Conservation (phyloP, 2,888 invertebrate genomes). For the Temnothorax ravouxi region DNA sequence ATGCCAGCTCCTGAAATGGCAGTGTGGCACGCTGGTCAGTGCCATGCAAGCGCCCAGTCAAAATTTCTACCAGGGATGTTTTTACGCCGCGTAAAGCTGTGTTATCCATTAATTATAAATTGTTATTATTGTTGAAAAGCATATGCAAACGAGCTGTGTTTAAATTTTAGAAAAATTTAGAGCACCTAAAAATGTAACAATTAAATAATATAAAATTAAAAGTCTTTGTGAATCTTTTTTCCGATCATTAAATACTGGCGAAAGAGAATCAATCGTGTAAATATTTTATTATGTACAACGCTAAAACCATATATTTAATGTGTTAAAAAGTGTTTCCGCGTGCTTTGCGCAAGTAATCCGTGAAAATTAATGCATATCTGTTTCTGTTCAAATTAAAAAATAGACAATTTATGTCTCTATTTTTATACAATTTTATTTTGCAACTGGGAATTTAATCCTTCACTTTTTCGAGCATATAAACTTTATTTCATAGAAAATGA, state of each 20-base stretch:
- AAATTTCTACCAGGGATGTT: too few species aligned
- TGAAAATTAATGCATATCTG: not conserved
- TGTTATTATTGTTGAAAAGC: not conserved
- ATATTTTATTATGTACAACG: not conserved
- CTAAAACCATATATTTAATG: not conserved
- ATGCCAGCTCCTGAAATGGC: too few species aligned
- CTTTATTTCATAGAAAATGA: constrained; percentile 11
- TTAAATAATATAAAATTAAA: not conserved
- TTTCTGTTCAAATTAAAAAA: not conserved
- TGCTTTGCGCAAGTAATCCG: not conserved
- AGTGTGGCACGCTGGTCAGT: too few species aligned
- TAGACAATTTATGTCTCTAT: not conserved
- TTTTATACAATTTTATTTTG: not conserved
- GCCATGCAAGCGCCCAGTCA: too few species aligned
- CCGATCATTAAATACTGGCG: not conserved
- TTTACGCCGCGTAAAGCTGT: not conserved
- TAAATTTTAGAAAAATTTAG: not conserved
- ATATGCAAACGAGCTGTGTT: not conserved
- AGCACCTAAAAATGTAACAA: not conserved
- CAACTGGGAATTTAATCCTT: not conserved
- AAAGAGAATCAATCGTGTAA: not conserved
- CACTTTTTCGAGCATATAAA: not conserved
- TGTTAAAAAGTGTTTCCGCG: not conserved
- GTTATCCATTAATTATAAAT: not conserved
- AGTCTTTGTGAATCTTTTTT: not conserved